phyloP scores from a whole-genome alignment of 2,113 vertebrate species.

The Procavia capensis region DNA sequence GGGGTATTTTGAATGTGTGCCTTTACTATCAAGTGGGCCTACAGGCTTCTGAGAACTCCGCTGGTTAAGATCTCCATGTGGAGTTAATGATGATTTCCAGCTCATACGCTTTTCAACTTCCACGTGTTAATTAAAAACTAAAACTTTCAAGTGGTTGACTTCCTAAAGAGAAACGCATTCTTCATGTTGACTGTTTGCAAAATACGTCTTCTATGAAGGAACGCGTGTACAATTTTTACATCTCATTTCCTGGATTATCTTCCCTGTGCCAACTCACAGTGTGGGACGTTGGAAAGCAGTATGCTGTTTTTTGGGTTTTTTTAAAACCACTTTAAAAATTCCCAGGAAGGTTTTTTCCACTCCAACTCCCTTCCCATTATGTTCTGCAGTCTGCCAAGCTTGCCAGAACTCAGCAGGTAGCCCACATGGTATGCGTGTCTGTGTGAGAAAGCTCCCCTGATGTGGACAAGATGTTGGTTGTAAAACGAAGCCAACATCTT shows the following conservation, averaged over 20 bases:
- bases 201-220: constrained; percentile 83
- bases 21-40: background rate
- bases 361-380: constrained; percentile 88
- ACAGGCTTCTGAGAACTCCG: constrained; percentile 13
- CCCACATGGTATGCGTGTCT: constrained; percentile 89
- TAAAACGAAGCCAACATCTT: constrained; percentile 90
- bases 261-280: constrained; percentile 88
- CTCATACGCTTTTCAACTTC: constrained; percentile 86
- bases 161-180: constrained; percentile 84
- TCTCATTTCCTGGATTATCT: constrained; percentile 89
- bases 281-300: constrained; percentile 85
- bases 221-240: constrained; percentile 85
- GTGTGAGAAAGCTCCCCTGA: constrained; percentile 89
- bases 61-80: constrained; percentile 85
- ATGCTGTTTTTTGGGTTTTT: constrained; percentile 73
- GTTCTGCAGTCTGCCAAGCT: constrained; percentile 87
- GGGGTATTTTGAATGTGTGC: background rate
- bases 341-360: constrained; percentile 88
- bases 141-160: constrained; percentile 85
- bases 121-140: constrained; percentile 89
- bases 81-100: constrained; percentile 84
- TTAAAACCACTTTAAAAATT: constrained; percentile 84
- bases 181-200: constrained; percentile 84
- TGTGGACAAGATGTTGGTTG: constrained; percentile 90
- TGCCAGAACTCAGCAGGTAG: constrained; percentile 91